These are phyloP conservation scores for Chamaetylas fuelleborni DNA, from an alignment of 2,113 vertebrate genomes.

Conservation along the genomic window DNA sequence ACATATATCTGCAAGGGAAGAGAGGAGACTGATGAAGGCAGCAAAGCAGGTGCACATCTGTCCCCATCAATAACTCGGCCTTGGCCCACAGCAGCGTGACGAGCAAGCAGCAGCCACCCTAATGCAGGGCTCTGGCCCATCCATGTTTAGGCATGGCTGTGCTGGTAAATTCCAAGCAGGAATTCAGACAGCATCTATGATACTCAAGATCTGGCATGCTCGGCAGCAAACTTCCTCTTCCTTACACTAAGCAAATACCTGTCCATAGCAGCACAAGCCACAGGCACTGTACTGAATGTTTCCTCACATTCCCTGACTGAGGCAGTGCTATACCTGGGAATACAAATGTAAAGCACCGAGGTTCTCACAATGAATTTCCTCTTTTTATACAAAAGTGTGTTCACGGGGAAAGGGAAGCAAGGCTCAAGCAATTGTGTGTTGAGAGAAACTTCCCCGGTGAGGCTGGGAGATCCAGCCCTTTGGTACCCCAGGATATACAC, in stretches of 20 bases:
- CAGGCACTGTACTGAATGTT: accelerated
- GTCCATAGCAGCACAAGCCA: neutral
- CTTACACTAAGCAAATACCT: neutral
- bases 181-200: neutral
- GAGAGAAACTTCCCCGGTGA: neutral
- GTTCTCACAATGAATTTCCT: neutral
- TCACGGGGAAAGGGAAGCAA: accelerated
- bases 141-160: accelerated
- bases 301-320: neutral
- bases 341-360: accelerated
- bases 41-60: neutral
- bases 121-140: accelerated
- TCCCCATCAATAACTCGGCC: accelerated
- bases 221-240: neutral
- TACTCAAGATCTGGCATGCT: neutral
- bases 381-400: neutral
- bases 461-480: neutral
- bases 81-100: accelerated
- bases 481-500: neutral
- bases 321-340: neutral
- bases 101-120: neutral
- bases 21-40: neutral
- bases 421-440: neutral
- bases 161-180: neutral
- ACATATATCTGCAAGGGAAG: constrained; percentile 93